Evolutionary conservation across 37 sponge, comb jelly and placozoan species (phyloP).

Genomic region (Chondrosia reniformis): DNA sequence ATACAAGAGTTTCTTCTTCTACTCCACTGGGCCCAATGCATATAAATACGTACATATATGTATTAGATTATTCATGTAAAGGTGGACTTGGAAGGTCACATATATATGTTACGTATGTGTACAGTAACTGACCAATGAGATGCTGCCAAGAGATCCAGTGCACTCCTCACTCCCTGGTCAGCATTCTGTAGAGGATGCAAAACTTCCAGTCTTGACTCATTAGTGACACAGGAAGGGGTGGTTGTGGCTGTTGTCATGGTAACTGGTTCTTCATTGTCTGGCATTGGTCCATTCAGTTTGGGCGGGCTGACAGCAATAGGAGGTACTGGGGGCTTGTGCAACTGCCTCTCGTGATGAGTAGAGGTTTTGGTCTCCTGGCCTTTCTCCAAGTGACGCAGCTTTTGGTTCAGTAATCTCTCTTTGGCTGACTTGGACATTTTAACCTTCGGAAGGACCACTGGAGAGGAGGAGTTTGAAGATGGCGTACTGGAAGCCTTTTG

Average conservation of each 20-base stretch:
- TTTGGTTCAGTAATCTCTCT: slow-evolving; percentile 27
- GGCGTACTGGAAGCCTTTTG: not conserved
- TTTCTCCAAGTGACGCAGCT: slow-evolving; percentile 19
- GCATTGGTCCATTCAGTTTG: not conserved
- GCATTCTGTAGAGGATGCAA: slow-evolving; percentile 42
- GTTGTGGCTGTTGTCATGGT: not conserved
- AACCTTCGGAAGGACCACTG: not conserved
- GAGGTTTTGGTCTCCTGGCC: not conserved
- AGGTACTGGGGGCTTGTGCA: slow-evolving; percentile 21
- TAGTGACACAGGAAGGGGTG: not conserved
- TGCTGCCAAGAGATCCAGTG: slow-evolving; percentile 30
- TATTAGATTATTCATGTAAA: too few species aligned
- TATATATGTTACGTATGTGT: too few species aligned
- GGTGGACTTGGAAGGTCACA: too few species aligned
- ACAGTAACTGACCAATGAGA: slow-evolving; percentile 44
- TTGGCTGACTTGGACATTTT: slow-evolving; percentile 12
- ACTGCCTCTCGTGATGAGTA: not conserved
- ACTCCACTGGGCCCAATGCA: too few species aligned
- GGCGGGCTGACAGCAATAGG: not conserved
- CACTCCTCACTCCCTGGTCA: slow-evolving; percentile 41
- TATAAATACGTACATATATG: too few species aligned
- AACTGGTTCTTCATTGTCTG: not conserved
- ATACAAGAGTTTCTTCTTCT: too few species aligned
- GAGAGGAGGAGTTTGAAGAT: not conserved
- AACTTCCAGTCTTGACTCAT: not conserved